Base-by-base conservation (phyloP, 2,888 invertebrate species). In the Leucophenga maculata region DNA sequence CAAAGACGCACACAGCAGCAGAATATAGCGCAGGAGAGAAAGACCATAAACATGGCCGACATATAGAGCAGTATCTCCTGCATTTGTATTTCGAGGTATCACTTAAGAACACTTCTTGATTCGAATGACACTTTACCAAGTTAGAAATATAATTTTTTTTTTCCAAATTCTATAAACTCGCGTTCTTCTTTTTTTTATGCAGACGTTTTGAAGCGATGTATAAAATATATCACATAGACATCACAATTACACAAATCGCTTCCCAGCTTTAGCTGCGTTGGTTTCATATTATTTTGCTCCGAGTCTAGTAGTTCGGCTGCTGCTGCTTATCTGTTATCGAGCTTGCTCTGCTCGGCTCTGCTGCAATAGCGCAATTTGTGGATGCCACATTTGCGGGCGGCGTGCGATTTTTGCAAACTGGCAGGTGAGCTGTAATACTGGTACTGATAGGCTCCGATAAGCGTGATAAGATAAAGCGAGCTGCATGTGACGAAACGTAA, bases 1-100 rank as follows among this genome's bases (percentile, higher is more conserved):
- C 73, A 68, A 22, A 80, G 76, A 9, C 85, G 77, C 57, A 86
- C 69, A 64, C 80, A 85, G 54, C 82, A 83, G 52, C 79, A 77
- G 54, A 79, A 72, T 3, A 84, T 60, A 8, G 76, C 78, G 65
- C 78, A 79, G 26, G 77, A 74, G 3, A 85, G 20, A 18, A 84
- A 78, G 13, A 86, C 69, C 67, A 85, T 74, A 44, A 84, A 79
- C 55, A 85, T 78, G 54, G 81, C 80, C 32, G 77, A 75, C 31
- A 85, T 66, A 69, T 80, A 83, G 6, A 81, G 69, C 18, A 84
- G 26, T 4, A 82, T 20, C 55, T 77, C 74, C 16, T 73, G 66
- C 80, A 85, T 80, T 57, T 18, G 74, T 64, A 31, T 26, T 59
- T 54, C 18, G 18, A 20, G 18, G 6, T 50, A 50, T n/a, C 50